Base-by-base conservation (phyloP, 2,888 invertebrate genomes). In the Amiota mariae region DNA sequence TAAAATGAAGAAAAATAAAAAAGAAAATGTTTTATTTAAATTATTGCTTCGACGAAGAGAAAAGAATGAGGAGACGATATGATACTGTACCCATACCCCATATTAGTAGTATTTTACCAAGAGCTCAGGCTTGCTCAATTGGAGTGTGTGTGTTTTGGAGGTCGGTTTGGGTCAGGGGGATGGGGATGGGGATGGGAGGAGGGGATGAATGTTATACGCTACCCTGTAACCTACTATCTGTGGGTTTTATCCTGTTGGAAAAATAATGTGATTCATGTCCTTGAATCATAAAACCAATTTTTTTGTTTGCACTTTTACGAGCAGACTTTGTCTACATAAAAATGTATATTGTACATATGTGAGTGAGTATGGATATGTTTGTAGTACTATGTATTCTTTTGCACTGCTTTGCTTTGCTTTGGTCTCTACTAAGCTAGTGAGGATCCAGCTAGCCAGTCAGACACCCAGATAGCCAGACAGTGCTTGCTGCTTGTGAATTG, bases 181-280 rank as follows among this genome's bases (percentile, higher is more conserved):
- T 36, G 20, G 54, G n/a, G n/a, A n/a, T n/a, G n/a, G n/a, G n/a
- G n/a, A n/a, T n/a, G 73, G 56, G 61, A 78, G 73, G 73, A 75
- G 57, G 63, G 72, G 71, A 63, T 63, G 71, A 15, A 73, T 54
- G 72, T 71, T 67, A 74, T 73, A 54, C n/a, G 54, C 12, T 12
- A n/a, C 54, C 13, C 36, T 36, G 36, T 36, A 54, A n/a, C 63
- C 84, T 77, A 82, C 77, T 82, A 79, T 80, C 77, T 79, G 78
- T 79, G 82, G 77, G 79, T 78, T 79, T 81, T 81, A 80, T 82
- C 80, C 81, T 84, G 78, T 78, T 86, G 80, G 82, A 86, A 87
- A 87, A 85, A 88, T 88, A 88, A 88, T 88, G 87, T 88, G 88
- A 88, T 88, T 88, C 87, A 88, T 88, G 88, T 88, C 88, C 88